Percentiles rank a stretch among this genome's conserved stretches.
These are phyloP conservation scores for Phrynocephalus versicolor DNA, from an alignment of 2,113 vertebrate genomes.

Conservation along the genomic window DNA sequence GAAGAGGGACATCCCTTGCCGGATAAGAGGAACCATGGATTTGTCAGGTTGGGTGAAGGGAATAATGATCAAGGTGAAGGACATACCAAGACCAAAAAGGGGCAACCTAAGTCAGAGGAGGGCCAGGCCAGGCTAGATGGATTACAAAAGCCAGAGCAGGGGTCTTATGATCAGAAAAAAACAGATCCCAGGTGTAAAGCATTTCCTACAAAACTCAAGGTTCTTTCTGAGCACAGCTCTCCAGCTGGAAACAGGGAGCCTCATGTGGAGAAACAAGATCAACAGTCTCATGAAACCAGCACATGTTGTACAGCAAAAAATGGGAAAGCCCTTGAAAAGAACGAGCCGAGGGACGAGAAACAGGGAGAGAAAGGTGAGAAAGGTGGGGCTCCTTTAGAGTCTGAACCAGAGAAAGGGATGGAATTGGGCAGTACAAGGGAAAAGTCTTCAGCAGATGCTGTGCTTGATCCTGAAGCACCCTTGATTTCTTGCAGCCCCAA, in stretches of 20 bases:
- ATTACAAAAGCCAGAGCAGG: background rate
- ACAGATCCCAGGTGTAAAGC: background rate
- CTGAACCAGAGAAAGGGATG: background rate
- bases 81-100: slow-evolving; percentile 3
- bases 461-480: background rate
- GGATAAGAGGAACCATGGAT: background rate
- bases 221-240: background rate
- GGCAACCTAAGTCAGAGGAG: background rate
- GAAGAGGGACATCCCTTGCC: background rate
- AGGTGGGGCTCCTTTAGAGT: background rate
- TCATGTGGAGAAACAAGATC: background rate
- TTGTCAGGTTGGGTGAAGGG: background rate
- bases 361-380: background rate
- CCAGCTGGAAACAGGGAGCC: background rate
- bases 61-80: background rate
- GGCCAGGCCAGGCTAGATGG: background rate
- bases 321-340: background rate
- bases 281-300: background rate
- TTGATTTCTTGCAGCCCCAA: background rate
- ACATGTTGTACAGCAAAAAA: background rate
- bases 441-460: background rate
- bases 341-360: background rate
- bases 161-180: background rate
- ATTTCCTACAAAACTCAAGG: background rate
- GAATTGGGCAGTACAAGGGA: background rate